Evolutionary conservation across 2,888 invertebrate species (phyloP).

Genomic region (Frankliniella fusca): DNA sequence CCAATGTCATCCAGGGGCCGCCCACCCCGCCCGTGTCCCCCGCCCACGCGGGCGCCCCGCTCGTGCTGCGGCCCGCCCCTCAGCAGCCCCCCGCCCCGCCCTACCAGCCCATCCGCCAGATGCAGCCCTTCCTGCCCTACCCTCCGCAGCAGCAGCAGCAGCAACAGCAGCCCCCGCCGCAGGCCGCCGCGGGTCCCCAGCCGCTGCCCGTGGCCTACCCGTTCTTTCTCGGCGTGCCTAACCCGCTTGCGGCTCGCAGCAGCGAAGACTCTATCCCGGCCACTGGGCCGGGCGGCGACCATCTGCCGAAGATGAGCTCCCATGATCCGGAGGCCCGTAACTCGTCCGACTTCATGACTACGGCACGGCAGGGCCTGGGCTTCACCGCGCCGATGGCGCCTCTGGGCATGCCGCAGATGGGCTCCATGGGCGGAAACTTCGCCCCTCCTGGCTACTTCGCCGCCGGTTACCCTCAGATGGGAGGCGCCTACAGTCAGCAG

Average conservation of each 20-base stretch:
- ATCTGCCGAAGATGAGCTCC: neutral
- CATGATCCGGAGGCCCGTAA: neutral
- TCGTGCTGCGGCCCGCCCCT: neutral
- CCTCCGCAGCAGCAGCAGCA: slow-evolving; percentile 13
- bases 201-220: slow-evolving; percentile 28
- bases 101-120: neutral
- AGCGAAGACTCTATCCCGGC: slow-evolving; percentile 1
- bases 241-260: slow-evolving; percentile 8
- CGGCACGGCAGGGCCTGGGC: neutral
- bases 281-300: neutral
- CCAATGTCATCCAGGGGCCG: slow-evolving; percentile 9
- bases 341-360: neutral
- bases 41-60: slow-evolving; percentile 2
- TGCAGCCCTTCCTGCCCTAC: neutral
- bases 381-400: neutral
- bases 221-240: slow-evolving; percentile 25
- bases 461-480: neutral
- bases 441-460: neutral
- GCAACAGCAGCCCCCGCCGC: slow-evolving; percentile 24
- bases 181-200: slow-evolving; percentile 14
- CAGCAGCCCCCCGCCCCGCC: neutral
- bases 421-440: neutral
- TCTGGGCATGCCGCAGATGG: neutral
- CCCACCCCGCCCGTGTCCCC: slow-evolving; percentile 31
- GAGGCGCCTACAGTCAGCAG: neutral